Percentiles rank a stretch among this genome's conserved stretches.
Evolutionary conservation across 2,888 invertebrate species (phyloP).

Genomic region (Cepaea hortensis): DNA sequence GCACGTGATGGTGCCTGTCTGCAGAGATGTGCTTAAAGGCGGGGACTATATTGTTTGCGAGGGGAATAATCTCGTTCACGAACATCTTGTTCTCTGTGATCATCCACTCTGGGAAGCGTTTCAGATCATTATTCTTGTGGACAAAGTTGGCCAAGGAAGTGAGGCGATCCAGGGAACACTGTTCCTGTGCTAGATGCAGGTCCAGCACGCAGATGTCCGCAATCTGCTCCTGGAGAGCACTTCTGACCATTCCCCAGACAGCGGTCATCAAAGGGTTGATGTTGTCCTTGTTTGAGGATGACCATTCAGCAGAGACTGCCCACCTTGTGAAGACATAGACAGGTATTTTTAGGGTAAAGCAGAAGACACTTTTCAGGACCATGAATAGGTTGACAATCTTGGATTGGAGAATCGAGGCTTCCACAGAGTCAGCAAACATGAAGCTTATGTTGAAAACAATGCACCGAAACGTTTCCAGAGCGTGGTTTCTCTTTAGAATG

Average conservation of each 20-base stretch:
- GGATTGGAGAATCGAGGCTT: conserved; percentile 3
- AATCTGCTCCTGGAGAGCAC: conserved; percentile 47
- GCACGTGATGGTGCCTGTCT: conserved; percentile 26
- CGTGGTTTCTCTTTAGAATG: not conserved
- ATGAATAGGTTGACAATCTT: conserved; percentile 34
- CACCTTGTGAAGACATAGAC: conserved; percentile 42
- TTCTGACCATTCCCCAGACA: conserved; percentile 52
- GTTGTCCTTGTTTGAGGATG: too few relatives aligned
- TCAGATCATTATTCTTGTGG: conserved; percentile 16
- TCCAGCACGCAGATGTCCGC: conserved; percentile 44
- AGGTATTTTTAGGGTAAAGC: conserved; percentile 25
- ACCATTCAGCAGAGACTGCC: conserved; percentile 29
- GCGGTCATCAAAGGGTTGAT: conserved; percentile 48
- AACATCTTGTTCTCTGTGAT: conserved; percentile 35
- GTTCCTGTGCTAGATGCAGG: conserved; percentile 39
- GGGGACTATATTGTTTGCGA: conserved; percentile 27
- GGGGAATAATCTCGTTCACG: conserved; percentile 43
- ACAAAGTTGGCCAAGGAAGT: conserved; percentile 26
- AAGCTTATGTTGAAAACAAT: conserved; percentile 25
- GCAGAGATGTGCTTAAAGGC: conserved; percentile 35
- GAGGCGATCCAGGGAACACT: conserved; percentile 21
- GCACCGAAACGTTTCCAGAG: not conserved
- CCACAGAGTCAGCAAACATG: conserved; percentile 26
- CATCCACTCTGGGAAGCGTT: conserved; percentile 41
- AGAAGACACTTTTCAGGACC: conserved; percentile 25